Conservation (phyloP, 1,140 invertebrate species). For the Diuraphis noxia region DNA sequence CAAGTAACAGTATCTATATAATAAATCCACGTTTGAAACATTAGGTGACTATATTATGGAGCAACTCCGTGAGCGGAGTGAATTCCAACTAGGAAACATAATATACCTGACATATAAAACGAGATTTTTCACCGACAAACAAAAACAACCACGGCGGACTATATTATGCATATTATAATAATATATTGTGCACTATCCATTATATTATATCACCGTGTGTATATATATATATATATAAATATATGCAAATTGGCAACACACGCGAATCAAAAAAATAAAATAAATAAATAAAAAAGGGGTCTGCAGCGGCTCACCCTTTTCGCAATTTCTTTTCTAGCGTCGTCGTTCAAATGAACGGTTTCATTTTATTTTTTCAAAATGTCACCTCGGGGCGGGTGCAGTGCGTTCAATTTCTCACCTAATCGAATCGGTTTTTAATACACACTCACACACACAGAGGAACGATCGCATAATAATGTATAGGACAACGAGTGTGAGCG, state of each 20-base stretch:
- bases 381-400: slow-evolving; percentile 42
- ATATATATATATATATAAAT: no score
- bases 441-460: not conserved
- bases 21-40: not conserved
- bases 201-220: not conserved
- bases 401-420: slow-evolving; percentile 48
- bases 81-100: not conserved
- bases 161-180: not conserved
- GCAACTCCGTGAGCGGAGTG: not conserved
- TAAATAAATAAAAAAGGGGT: not conserved
- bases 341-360: not conserved
- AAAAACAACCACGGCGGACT: not conserved
- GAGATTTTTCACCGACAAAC: slow-evolving; percentile 6
- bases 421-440: slow-evolving; percentile 51
- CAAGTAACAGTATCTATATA: not conserved
- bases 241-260: slow-evolving; percentile 27
- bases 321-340: slow-evolving; percentile 29
- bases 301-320: not conserved
- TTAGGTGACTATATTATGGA: not conserved
- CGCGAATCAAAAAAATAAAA: not conserved
- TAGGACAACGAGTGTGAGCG: not conserved
- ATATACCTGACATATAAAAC: not conserved
- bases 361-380: slow-evolving; percentile 25
- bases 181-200: not conserved
- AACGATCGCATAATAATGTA: not conserved